A percentile compares a stretch with the other conserved stretches of the same genome.
phyloP scores from a whole-genome alignment of 2,888 invertebrate species.

The Hirtodrosophila cameraria region DNA sequence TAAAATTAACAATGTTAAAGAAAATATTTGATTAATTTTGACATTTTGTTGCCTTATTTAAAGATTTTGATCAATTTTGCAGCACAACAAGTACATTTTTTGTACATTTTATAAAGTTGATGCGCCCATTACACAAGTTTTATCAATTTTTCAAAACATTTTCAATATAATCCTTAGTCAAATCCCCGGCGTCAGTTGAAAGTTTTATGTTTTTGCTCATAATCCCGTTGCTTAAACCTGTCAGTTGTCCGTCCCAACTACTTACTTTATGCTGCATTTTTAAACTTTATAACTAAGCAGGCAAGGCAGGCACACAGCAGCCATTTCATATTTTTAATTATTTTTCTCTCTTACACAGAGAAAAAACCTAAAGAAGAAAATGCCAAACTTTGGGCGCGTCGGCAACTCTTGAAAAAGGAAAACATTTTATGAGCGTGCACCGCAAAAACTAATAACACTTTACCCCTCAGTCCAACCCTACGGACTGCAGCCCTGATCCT shows the following conservation, averaged over 20 bases:
- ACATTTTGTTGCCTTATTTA: too few species aligned
- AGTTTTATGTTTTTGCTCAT: conserved; percentile 21
- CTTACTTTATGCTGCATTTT: conserved; percentile 46
- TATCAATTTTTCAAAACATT: conserved; percentile 24
- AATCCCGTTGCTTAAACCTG: conserved; percentile 25
- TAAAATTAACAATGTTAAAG: too few species aligned
- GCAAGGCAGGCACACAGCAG: too few species aligned
- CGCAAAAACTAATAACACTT: conserved; percentile 76
- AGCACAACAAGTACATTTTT: too few species aligned
- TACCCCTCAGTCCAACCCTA: conserved; percentile 29
- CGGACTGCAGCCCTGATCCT: conserved; percentile 7
- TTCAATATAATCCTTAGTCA: conserved; percentile 29
- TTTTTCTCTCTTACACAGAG: conserved; percentile 48
- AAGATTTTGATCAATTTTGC: too few species aligned
- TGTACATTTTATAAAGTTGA: not conserved
- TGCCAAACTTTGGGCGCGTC: conserved; percentile 49
- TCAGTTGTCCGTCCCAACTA: conserved; percentile 30
- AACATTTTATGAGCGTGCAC: conserved; percentile 73
- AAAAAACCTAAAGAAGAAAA: conserved; percentile 20
- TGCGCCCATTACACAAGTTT: conserved; percentile 5
- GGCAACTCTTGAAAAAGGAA: conserved; percentile 55
- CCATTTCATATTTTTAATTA: conserved; percentile 71
- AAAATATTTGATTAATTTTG: too few species aligned
- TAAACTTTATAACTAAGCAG: conserved; percentile 60
- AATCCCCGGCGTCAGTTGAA: conserved; percentile 6